Evolutionary conservation across 2,797 vertebrate genomes (phyloP).

Genomic region (Lepus townsendii): DNA sequence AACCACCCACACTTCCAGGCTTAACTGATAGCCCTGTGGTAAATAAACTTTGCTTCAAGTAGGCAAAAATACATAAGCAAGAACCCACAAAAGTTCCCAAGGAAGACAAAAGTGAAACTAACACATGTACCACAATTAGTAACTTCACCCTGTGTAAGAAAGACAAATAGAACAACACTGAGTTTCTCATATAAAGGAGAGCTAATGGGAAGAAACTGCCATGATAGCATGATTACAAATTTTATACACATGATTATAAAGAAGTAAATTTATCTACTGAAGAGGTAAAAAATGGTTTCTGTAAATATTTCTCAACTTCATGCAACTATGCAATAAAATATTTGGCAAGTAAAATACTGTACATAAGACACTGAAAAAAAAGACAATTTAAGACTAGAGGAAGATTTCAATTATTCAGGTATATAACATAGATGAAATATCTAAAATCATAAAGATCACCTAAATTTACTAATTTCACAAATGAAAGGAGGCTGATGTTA

Average conservation of each 20-base stretch:
- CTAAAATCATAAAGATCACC: background rate
- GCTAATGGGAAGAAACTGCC: background rate
- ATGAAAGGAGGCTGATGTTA: background rate
- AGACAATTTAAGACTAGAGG: background rate
- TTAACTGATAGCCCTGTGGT: background rate
- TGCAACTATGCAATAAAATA: background rate
- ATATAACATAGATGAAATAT: background rate
- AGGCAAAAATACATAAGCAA: constrained; percentile 25
- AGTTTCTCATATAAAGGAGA: background rate
- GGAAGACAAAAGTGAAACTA: constrained; percentile 46
- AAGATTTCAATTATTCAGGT: constrained; percentile 15
- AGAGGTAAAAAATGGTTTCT: background rate
- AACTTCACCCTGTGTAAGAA: background rate
- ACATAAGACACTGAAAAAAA: background rate
- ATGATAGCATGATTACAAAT: background rate
- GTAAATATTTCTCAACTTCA: background rate
- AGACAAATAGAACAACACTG: background rate
- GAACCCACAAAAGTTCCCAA: background rate
- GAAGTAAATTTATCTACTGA: background rate
- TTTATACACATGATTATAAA: background rate
- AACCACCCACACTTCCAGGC: background rate
- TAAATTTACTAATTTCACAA: constrained; percentile 39
- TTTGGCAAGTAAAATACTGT: background rate
- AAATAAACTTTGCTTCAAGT: background rate
- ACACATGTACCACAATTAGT: constrained; percentile 14